Base-by-base conservation (phyloP, 2,888 invertebrate species). In the Sminthurinus aureus region DNA sequence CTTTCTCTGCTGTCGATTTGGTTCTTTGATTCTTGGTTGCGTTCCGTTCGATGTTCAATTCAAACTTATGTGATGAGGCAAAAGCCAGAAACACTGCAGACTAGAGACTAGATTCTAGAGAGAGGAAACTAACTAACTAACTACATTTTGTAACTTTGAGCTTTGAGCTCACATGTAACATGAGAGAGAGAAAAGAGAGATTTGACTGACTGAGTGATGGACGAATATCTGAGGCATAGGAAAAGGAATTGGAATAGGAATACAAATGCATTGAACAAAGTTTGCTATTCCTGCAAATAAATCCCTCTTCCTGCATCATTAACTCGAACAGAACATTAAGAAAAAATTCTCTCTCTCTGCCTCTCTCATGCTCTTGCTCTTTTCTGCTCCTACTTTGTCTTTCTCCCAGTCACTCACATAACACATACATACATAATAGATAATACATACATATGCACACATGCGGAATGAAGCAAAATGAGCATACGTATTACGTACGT, bases 261-360 rank as follows among this genome's bases (percentile, higher is more conserved):
- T 38, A 38, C 6, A 38, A 38, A 38, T 38, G 73, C 74, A 75
- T 18, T 81, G 76, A 81, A 81, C 66, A 67, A 80, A 80, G 81
- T 84, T 81, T 71, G 78, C 69, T 76, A 81, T 81, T 69, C 82
- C 82, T 82, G 77, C 74, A 81, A 78, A 79, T 79, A 83, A 83
- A 85, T 85, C 83, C 83, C 85, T 83, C 85, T 85, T 85, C 83
- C 81, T 85, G 85, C 83, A 85, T 85, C 85, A 85, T 85, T 85
- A 85, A 85, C 67, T 81, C 20, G 77, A 74, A 73, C 75, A 24
- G 26, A 81, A 81, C 76, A 84, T 81, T 84, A 81, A 84, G 79
- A 84, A 84, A 84, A 84, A 84, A 79, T 74, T 74, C 79, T 67
- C 74, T 66, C 38, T 81, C 52, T 81, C 71, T 69, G 51, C 18